Conservation (phyloP, 2,113 vertebrate species). For the Crotophaga sulcirostris region DNA sequence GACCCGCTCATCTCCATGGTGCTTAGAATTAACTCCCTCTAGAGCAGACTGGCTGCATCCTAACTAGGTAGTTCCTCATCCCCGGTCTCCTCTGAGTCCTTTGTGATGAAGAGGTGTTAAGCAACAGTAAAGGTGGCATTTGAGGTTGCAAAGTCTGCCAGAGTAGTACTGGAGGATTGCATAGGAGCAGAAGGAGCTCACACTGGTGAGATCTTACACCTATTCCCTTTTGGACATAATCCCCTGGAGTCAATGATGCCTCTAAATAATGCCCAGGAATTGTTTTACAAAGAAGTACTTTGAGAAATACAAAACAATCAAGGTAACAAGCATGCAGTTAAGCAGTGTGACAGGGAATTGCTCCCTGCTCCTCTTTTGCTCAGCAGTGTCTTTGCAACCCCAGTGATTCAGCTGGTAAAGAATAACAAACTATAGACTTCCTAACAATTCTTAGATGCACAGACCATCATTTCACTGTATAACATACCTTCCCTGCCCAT, state of each 20-base stretch:
- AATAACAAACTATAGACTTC: not conserved
- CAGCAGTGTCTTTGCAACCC: not conserved
- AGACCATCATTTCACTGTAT: not conserved
- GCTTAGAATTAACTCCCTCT: not conserved
- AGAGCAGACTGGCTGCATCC: not conserved
- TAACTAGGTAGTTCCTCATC: not conserved
- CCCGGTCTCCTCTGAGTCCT: not conserved
- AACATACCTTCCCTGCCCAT: slow-evolving; percentile 94
- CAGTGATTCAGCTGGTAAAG: not conserved
- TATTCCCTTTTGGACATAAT: not conserved
- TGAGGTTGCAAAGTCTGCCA: not conserved
- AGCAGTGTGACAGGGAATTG: not conserved
- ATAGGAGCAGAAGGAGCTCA: not conserved
- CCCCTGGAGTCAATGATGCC: not conserved
- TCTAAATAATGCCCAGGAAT: not conserved
- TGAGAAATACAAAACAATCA: not conserved
- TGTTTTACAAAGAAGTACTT: not conserved
- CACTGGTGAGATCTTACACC: not conserved
- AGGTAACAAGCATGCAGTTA: not conserved
- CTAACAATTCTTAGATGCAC: not conserved
- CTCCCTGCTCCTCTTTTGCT: not conserved
- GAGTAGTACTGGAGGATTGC: not conserved
- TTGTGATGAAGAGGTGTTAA: not conserved
- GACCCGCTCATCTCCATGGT: not conserved
- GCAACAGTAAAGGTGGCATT: not conserved